A percentile compares a stretch with the other conserved stretches of the same genome.
Conservation (phyloP, 2,113 vertebrate species). For the Microcebus tavaratra region DNA sequence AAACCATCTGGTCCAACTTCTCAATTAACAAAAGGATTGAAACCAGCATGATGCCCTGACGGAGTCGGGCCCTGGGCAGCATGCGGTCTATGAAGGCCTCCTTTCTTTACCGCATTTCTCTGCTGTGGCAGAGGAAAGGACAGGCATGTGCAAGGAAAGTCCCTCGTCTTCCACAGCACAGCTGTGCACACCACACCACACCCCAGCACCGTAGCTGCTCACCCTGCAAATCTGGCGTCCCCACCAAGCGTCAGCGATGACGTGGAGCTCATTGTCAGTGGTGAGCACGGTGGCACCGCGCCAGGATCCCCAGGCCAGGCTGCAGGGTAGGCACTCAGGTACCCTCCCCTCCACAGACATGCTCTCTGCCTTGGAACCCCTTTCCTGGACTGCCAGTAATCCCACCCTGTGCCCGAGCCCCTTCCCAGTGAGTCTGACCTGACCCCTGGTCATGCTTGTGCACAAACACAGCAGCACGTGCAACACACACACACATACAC, state of each 20-base stretch:
- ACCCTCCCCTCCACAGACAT: no score
- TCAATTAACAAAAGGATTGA: neutral
- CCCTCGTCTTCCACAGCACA: neutral
- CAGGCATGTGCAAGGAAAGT: neutral
- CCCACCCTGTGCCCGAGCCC: rapidly evolving
- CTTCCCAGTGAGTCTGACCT: neutral
- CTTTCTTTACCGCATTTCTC: no score
- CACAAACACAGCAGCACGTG: no score
- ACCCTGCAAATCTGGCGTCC: neutral
- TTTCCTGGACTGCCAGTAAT: neutral
- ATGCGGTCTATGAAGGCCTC: no score
- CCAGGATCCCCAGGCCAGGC: neutral
- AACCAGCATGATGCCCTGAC: neutral
- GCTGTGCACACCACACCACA: rapidly evolving
- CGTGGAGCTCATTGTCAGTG: neutral
- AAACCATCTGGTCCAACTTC: neutral
- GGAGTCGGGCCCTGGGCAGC: neutral
- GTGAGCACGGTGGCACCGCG: neutral
- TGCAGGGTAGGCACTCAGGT: neutral
- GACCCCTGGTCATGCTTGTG: neutral
- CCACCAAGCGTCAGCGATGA: rapidly evolving
- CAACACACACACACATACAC: no score
- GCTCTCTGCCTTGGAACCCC: no score
- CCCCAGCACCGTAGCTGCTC: no score
- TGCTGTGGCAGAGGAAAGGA: neutral